phyloP scores from a whole-genome alignment of 1,140 invertebrate species.

The Hirudo medicinalis region DNA sequence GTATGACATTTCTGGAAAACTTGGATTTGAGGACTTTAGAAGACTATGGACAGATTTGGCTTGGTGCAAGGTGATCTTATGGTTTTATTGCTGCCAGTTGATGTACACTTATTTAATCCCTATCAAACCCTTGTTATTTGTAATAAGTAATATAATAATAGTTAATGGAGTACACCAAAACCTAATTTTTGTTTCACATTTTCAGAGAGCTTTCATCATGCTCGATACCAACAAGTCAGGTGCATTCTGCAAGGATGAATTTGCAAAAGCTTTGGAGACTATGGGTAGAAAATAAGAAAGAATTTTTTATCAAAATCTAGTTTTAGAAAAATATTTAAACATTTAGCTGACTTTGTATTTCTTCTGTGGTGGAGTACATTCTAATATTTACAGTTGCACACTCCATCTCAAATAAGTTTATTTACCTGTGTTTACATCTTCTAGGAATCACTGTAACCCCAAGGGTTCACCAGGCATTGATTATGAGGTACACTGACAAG shows the following conservation, averaged over 20 bases:
- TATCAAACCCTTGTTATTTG: no score
- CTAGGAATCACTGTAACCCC: constrained; percentile 1
- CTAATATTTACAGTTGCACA: background rate
- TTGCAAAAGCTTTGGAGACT: constrained; percentile 60
- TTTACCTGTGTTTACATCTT: background rate
- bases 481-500: constrained; percentile 69
- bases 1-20: constrained; percentile 73
- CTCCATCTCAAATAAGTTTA: background rate
- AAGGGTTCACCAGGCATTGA: constrained; percentile 47
- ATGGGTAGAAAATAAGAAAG: constrained; percentile 5
- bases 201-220: constrained; percentile 62
- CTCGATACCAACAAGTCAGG: constrained; percentile 66
- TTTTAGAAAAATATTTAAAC: background rate
- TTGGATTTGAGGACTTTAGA: constrained; percentile 86
- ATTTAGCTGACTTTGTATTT: no score
- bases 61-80: constrained; percentile 67
- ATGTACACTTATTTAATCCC: no score
- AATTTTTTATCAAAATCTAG: background rate
- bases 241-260: constrained; percentile 62
- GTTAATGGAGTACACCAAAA: no score
- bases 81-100: background rate
- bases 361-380: no score
- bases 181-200: background rate
- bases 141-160: no score
- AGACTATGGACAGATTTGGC: constrained; percentile 69